Percentiles rank a stretch among this genome's conserved stretches.
phyloP scores from a whole-genome alignment of 2,113 vertebrate genomes.

The Lepisosteus oculatus region DNA sequence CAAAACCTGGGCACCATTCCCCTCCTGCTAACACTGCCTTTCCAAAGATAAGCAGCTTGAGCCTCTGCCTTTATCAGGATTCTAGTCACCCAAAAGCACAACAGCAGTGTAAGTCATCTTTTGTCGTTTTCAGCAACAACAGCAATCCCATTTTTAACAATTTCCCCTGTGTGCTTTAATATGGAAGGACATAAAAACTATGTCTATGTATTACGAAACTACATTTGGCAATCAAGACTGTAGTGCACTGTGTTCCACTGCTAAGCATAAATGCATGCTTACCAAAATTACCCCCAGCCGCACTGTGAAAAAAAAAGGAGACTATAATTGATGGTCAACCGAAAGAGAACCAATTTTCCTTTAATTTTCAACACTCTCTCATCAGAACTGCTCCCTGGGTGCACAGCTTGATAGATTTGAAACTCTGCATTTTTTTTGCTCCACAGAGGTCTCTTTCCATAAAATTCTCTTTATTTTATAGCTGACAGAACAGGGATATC shows the following conservation, averaged over 20 bases:
- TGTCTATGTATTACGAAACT: too few relatives aligned
- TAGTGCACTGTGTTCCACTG: not conserved
- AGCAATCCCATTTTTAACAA: too few relatives aligned
- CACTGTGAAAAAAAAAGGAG: not conserved
- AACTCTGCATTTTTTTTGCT: constrained; percentile 19
- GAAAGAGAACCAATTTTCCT: constrained; percentile 34
- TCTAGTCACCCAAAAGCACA: not conserved
- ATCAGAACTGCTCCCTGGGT: constrained; percentile 8
- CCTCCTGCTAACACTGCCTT: not conserved
- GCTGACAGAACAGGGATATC: constrained; percentile 33
- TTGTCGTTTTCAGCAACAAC: too few relatives aligned
- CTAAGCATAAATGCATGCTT: not conserved
- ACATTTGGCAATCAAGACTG: too few relatives aligned
- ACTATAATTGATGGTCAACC: constrained; percentile 29
- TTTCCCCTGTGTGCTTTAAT: too few relatives aligned
- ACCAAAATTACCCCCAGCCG: not conserved
- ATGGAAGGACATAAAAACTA: too few relatives aligned
- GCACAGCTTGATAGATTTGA: constrained; percentile 25
- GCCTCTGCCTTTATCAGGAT: too few relatives aligned
- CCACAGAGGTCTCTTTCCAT: not conserved
- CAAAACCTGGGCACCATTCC: not conserved
- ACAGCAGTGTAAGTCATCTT: too few relatives aligned
- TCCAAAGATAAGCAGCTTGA: too few relatives aligned
- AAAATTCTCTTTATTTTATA: constrained; percentile 35
- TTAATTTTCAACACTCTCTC: constrained; percentile 8